phyloP scores from a whole-genome alignment of 2,888 invertebrate species.

The Rapana venosa region DNA sequence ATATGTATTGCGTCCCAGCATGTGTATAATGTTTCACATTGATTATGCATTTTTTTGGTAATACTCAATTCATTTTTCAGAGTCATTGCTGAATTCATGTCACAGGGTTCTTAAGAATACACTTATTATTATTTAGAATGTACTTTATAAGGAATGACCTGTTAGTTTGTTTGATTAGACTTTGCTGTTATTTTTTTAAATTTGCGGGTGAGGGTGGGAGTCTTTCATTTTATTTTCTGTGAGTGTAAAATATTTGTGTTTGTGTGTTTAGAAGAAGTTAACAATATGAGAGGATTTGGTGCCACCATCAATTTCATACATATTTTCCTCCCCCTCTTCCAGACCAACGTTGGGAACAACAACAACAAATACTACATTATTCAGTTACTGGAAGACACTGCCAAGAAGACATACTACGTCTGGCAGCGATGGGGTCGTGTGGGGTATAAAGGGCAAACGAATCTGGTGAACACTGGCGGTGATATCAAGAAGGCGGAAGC shows the following conservation, averaged over 20 bases:
- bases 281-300: no score
- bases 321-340: conserved; percentile 49
- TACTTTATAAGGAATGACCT: no score
- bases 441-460: conserved; percentile 80
- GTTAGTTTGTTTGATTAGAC: not conserved
- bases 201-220: not conserved
- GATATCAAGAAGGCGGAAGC: conserved; percentile 79
- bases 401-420: conserved; percentile 75
- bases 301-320: no score
- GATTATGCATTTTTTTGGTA: no score
- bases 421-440: conserved; percentile 82
- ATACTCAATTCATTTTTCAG: no score
- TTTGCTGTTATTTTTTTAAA: not conserved
- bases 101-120: no score
- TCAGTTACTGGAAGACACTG: conserved; percentile 79
- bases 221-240: no score
- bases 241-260: not conserved
- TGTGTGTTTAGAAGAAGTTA: not conserved
- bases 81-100: no score
- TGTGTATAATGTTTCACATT: no score
- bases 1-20: no score
- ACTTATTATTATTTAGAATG: no score
- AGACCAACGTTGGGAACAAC: conserved; percentile 81
- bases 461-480: conserved; percentile 75
- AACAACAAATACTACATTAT: conserved; percentile 81